Evolutionary conservation across 2,888 invertebrate genomes (phyloP), one percentile per base, ranked within the genome.

Genomic region (Ptilodon capucinus): DNA sequence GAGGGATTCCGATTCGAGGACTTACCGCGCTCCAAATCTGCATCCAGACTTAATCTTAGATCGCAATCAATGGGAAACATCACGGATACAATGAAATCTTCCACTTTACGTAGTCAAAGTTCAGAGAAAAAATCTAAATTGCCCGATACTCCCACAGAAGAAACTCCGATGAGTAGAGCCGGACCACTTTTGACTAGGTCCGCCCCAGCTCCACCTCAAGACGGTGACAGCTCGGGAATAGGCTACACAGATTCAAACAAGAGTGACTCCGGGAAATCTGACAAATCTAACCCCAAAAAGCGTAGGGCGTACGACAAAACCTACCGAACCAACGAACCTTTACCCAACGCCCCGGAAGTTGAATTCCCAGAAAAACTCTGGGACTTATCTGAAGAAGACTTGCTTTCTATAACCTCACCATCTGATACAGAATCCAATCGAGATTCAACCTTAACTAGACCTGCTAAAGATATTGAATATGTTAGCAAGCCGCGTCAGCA

Each of bases 271-370:
- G 81, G 79, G 14, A 92, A 91, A 71, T 89, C 86, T 9, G 92
- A 92, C 54, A 92, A 92, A 62, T 89, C 92, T 42, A 86, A 92
- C 6, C 67, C 71, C 1, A 94, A 94, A 84, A 95, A 95, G 79
- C 92, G 94, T 64, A 92, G 95, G 61, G 93, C 92, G 62, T 97
- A 97, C 79, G 97, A 97, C 75, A 94, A 93, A 81, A 94, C 94
- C 43, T 97, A 97, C 81, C 92, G 94, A 61, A 97, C 97, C 8
- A 92, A 96, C 75, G 97, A 97, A 86, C 97, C 97, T 43, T 84
- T 97, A 60, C 91, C 93, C 0, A 92, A 93, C 60, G 93, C 94
- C 71, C 96, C 97, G 34, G 92, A 94, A 54, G 92, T 94, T 64
- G 95, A 95, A 52, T 97, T 97, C 85, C 95, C 95, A 62, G 95